Evolutionary conservation across 2,113 vertebrate genomes (phyloP).

Genomic region (Corynorhinus townsendii): DNA sequence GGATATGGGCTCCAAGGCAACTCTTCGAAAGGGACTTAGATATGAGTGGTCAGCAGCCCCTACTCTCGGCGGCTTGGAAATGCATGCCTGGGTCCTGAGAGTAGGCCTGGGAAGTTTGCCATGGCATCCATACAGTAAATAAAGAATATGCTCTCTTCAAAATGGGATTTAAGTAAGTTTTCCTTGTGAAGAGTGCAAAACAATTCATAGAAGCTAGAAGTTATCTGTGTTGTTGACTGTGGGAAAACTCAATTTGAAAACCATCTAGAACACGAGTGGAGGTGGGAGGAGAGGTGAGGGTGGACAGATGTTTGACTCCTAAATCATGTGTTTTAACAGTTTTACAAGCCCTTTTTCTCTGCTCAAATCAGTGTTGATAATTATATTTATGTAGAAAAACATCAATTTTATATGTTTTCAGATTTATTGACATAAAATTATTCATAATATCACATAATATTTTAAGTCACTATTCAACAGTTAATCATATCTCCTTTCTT

Average conservation of each 20-base stretch:
- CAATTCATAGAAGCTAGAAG: neutral
- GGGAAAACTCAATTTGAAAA: neutral
- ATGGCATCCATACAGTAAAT: neutral
- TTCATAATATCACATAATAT: neutral
- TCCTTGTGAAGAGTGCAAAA: neutral
- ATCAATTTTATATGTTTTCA: neutral
- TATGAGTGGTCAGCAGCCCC: neutral
- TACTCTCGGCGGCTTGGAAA: neutral
- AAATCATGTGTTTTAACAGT: neutral
- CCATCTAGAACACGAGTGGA: neutral
- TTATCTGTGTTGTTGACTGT: neutral
- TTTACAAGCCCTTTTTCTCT: neutral
- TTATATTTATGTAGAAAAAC: neutral
- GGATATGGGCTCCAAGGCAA: neutral
- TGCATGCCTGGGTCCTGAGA: too few species aligned
- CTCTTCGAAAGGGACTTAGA: neutral
- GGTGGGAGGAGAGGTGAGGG: neutral
- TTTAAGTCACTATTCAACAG: neutral
- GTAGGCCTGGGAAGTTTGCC: neutral
- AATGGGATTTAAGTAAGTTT: neutral
- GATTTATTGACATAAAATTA: neutral
- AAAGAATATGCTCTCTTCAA: neutral
- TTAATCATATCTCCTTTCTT: neutral
- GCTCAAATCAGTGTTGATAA: neutral
- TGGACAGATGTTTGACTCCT: neutral